Evolutionary conservation across 2,113 vertebrate genomes (phyloP).

Genomic region (Pelvicachromis taeniatus): DNA sequence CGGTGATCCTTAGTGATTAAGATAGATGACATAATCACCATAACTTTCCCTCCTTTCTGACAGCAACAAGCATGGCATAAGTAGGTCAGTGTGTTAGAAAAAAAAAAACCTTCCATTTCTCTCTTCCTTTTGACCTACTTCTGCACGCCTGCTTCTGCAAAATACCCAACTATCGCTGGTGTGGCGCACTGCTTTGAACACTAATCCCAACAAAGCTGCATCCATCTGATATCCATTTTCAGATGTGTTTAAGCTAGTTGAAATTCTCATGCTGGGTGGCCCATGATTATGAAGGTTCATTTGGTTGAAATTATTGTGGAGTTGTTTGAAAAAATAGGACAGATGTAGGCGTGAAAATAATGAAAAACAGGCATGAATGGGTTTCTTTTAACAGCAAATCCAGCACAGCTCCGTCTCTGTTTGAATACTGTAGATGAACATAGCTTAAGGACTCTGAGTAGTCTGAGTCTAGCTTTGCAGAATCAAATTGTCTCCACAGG

Average conservation of each 20-base stretch:
- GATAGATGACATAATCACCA: not conserved
- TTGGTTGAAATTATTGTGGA: not conserved
- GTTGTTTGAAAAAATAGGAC: not conserved
- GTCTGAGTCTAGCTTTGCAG: not conserved
- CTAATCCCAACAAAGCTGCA: slow-evolving; percentile 11
- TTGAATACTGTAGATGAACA: not conserved
- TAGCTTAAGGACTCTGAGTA: not conserved
- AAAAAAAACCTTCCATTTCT: slow-evolving; percentile 56
- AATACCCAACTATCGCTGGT: not conserved
- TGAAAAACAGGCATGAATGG: not conserved
- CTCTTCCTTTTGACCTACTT: slow-evolving; percentile 82
- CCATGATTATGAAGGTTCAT: not conserved
- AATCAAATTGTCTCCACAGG: not conserved
- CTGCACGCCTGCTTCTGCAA: not conserved
- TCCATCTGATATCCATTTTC: not conserved
- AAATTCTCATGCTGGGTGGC: not conserved
- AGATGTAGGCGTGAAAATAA: not conserved
- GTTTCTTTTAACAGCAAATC: not conserved
- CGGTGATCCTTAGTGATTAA: not conserved
- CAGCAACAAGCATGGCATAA: slow-evolving; percentile 39
- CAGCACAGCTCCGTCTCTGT: not conserved
- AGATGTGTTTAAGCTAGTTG: not conserved
- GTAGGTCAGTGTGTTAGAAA: slow-evolving; percentile 83
- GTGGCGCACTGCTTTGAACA: not conserved
- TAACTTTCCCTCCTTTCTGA: not conserved